Base-by-base conservation (phyloP, 1,140 invertebrate species). In the Armadillidium nasatum region DNA sequence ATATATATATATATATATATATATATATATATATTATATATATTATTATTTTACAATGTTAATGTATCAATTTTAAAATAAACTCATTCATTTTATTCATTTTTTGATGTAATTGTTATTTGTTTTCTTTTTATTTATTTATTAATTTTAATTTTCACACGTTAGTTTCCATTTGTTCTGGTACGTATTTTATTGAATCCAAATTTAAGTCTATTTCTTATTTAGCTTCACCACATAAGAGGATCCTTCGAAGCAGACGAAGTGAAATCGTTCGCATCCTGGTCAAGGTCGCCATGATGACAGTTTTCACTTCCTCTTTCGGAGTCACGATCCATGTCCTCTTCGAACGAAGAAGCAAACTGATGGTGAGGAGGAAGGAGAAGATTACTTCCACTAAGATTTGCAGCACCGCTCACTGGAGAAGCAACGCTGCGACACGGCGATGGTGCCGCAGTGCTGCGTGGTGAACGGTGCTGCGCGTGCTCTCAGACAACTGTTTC, bases 401-500 rank as follows among this genome's bases (percentile, higher is more conserved):
- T 60, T 19, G 50, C 50, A 60, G 50, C 50, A 60, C 50, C 50
- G 19, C 50, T 19, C 11, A 13, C 50, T 60, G 50, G 50, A 13
- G 50, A 60, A 15, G 50, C 50, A 60, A 19, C 50, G 19, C 50
- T 60, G 50, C 50, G 50, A 19, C 50, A 60, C 50, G 50, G 50
- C 4, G 50, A 60, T 3, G 50, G 50, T 60, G 50, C 50, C 50
- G 73, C 73, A 44, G 73, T 60, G 33, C 73, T 60, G 45, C 22
- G 76, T 19, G 80, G 60, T 45, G 75, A 74, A 60, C 74, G 77
- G 76, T 81, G 80, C 78, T 78, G 80, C 68, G 80, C 77, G 77
- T 79, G 78, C 46, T 81, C 80, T 81, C 80, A 81, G 77, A 78
- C 80, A 45, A 81, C 80, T 22, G 77, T 78, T 43, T 81, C 80